Evolutionary conservation across 2,888 invertebrate genomes (phyloP).

Genomic region (Acrobasis suavella): DNA sequence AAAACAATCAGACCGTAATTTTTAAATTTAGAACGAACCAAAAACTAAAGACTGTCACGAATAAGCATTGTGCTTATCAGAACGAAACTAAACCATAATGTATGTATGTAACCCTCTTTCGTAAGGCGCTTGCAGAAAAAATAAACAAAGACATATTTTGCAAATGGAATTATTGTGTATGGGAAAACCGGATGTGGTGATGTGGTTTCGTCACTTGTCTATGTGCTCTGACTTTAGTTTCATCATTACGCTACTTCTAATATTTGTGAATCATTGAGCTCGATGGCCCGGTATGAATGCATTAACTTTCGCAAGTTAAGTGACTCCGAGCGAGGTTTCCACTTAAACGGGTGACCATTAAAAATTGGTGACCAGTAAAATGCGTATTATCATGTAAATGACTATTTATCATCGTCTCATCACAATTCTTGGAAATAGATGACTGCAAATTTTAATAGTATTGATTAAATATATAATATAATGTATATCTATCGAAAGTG

Average conservation of each 20-base stretch:
- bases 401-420: too few relatives aligned
- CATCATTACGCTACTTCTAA: not conserved
- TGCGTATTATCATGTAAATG: too few relatives aligned
- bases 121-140: slow-evolving; percentile 23
- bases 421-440: too few relatives aligned
- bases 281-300: too few relatives aligned
- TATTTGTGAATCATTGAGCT: too few relatives aligned
- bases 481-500: too few relatives aligned
- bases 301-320: too few relatives aligned
- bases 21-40: slow-evolving; percentile 21
- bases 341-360: too few relatives aligned
- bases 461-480: too few relatives aligned
- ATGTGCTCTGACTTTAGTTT: slow-evolving; percentile 3
- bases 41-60: slow-evolving; percentile 21
- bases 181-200: slow-evolving; percentile 30
- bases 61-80: slow-evolving; percentile 22
- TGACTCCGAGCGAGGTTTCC: too few relatives aligned
- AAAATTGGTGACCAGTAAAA: too few relatives aligned
- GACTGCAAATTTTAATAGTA: too few relatives aligned
- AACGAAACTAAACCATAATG: slow-evolving; percentile 23
- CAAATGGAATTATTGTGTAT: slow-evolving; percentile 30
- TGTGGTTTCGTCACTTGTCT: slow-evolving; percentile 17
- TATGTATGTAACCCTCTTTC: slow-evolving; percentile 22
- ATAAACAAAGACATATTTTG: slow-evolving; percentile 28
- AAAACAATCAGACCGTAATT: slow-evolving; percentile 14